These are phyloP conservation scores for Pachyramphus minor DNA, from an alignment of 2,113 vertebrate genomes.

Conservation along the genomic window DNA sequence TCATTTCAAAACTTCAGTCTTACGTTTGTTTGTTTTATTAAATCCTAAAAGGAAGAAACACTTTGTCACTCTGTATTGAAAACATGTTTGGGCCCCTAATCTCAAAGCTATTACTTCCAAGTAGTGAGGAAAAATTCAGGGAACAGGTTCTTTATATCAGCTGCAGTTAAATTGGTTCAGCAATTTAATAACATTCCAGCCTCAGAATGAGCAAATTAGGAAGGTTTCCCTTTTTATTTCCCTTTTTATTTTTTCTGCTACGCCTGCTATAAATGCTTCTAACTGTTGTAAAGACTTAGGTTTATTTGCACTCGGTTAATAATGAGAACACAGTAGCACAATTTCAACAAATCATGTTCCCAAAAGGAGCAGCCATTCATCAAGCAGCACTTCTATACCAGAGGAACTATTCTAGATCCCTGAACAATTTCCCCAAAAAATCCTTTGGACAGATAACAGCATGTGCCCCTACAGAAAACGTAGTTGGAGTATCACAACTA, in stretches of 20 bases:
- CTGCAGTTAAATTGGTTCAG: neutral
- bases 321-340: neutral
- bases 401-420: neutral
- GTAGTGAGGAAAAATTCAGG: neutral
- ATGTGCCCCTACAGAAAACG: neutral
- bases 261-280: neutral
- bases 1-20: neutral
- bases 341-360: neutral
- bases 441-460: neutral
- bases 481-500: neutral
- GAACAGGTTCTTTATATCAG: neutral
- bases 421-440: neutral
- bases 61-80: neutral
- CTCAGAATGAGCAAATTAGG: neutral
- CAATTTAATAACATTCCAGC: neutral
- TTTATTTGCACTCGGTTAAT: neutral
- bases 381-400: neutral
- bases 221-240: neutral
- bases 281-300: neutral
- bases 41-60: neutral
- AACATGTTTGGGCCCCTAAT: fast-evolving
- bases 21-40: neutral
- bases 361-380: neutral
- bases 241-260: neutral
- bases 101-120: neutral